Conservation (phyloP, 2,888 invertebrate species). For the Limnephilus lunatus region DNA sequence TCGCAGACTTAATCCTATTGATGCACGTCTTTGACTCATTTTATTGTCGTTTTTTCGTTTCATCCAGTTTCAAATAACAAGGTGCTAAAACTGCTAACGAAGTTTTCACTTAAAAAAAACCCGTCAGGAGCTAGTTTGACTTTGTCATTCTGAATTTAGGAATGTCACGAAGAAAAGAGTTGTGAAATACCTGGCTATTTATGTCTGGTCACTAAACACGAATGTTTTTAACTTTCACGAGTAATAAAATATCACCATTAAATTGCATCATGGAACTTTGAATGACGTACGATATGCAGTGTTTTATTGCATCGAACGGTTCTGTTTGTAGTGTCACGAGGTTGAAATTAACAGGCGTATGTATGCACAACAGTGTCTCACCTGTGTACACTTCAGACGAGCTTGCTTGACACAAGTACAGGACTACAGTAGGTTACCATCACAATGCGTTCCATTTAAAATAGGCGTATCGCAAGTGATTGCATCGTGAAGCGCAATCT, state of each 20-base stretch:
- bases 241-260: background rate
- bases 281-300: background rate
- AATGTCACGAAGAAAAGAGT: too few relatives aligned
- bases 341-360: background rate
- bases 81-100: too few relatives aligned
- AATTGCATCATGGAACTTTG: background rate
- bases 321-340: background rate
- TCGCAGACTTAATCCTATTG: too few relatives aligned
- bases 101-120: too few relatives aligned
- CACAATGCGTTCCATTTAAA: background rate
- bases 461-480: background rate
- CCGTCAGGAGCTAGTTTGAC: too few relatives aligned
- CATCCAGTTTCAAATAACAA: too few relatives aligned
- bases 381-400: constrained; percentile 20
- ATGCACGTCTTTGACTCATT: too few relatives aligned
- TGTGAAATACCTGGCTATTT: too few relatives aligned
- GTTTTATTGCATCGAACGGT: background rate
- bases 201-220: too few relatives aligned
- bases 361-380: background rate
- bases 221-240: background rate
- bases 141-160: too few relatives aligned
- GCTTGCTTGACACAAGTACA: background rate
- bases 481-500: background rate
- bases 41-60: too few relatives aligned
- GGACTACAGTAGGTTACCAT: background rate